A percentile compares a stretch with the other conserved stretches of the same genome.
These are phyloP conservation scores for Manacus vitellinus DNA, from an alignment of 2,113 vertebrate genomes.

Conservation along the genomic window DNA sequence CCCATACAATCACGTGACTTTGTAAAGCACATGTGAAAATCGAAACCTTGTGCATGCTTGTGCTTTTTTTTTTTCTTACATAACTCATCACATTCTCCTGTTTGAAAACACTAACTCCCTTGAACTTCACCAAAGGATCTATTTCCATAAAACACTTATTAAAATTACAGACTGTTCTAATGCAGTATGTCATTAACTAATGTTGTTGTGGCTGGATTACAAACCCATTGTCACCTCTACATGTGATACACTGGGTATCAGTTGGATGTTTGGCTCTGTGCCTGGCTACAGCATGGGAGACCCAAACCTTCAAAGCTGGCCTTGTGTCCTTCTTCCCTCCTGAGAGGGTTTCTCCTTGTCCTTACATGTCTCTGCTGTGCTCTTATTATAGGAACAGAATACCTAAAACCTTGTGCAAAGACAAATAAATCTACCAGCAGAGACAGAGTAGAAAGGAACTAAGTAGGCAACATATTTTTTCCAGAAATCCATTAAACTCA, in stretches of 20 bases:
- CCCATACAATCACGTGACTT: no score
- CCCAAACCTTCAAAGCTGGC: conserved; percentile 55
- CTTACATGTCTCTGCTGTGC: conserved; percentile 49
- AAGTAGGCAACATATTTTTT: neutral
- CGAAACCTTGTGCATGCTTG: neutral
- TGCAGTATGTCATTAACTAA: conserved; percentile 20
- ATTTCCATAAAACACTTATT: conserved; percentile 70
- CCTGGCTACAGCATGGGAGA: conserved; percentile 55
- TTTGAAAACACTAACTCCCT: neutral
- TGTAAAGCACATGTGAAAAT: neutral
- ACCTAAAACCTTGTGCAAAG: conserved; percentile 56
- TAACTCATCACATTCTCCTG: neutral
- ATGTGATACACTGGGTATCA: neutral
- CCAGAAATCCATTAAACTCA: neutral
- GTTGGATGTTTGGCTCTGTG: conserved; percentile 63
- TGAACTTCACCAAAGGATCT: conserved; percentile 36
- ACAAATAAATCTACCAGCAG: conserved; percentile 53
- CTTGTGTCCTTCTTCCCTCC: conserved; percentile 36
- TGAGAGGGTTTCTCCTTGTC: conserved; percentile 58
- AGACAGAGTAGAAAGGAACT: conserved; percentile 25
- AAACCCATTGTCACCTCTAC: conserved; percentile 54
- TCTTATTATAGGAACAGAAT: conserved; percentile 59
- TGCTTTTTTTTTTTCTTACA: neutral
- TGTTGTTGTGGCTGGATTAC: conserved; percentile 62
- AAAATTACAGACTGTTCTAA: conserved; percentile 63